A percentile compares a stretch with the other conserved stretches of the same genome.
phyloP scores from a whole-genome alignment of 2,797 vertebrate genomes.

The Pseudochirops corinnae region DNA sequence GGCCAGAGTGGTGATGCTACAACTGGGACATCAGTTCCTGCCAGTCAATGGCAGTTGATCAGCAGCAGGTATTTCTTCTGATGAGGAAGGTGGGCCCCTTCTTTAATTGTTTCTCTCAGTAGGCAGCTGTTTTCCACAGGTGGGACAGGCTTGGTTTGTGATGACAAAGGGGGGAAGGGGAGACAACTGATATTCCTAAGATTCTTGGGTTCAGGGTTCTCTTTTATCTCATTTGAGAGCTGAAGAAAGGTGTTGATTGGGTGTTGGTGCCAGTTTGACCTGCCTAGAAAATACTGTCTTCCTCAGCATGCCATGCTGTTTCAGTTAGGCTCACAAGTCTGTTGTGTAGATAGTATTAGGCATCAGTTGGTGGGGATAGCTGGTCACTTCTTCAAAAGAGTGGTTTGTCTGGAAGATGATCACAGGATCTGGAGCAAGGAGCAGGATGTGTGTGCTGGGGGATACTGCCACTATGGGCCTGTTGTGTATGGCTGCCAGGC shows the following conservation, averaged over 20 bases:
- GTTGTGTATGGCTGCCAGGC: background rate
- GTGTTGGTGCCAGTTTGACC: background rate
- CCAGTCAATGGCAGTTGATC: background rate
- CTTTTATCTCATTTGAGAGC: background rate
- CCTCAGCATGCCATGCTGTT: background rate
- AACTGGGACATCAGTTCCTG: background rate
- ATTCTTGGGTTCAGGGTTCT: background rate
- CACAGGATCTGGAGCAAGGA: background rate
- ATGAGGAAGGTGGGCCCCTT: background rate
- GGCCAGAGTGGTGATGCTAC: background rate
- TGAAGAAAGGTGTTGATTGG: background rate
- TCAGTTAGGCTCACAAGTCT: background rate
- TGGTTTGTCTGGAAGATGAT: background rate
- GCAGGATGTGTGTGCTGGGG: rapidly evolving
- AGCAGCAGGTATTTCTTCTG: background rate
- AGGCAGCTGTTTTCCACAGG: background rate
- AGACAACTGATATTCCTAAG: background rate
- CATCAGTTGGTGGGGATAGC: background rate
- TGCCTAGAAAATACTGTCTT: background rate
- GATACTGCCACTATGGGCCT: background rate
- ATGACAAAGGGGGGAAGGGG: background rate
- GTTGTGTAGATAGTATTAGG: background rate
- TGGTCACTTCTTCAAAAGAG: background rate
- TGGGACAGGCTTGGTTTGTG: background rate
- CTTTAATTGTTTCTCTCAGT: background rate